Base-by-base conservation (phyloP, 2,113 vertebrate genomes). In the Macaca mulatta region DNA sequence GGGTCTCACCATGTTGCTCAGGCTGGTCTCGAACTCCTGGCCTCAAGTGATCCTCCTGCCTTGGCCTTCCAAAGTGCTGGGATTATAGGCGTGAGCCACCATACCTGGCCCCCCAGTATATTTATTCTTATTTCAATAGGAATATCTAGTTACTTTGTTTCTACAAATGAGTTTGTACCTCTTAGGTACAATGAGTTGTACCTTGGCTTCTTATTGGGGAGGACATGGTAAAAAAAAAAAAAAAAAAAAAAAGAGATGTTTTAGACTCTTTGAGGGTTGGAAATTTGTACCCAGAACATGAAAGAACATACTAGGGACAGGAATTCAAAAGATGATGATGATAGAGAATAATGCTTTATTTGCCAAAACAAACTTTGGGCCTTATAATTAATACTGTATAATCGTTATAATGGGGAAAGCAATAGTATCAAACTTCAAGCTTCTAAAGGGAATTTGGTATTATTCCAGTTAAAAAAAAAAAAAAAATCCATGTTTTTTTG, bases 51-150 rank as follows among this genome's bases (percentile, higher is more conserved):
- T 55, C 18, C 52, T 55, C 52, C 27, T 64, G 5, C 61, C 61
- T 64, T 64, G 61, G 61, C 61, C 12, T 32, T 13, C 30, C 11
- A 30, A 64, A 64, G 61, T 30, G 27, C 61, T 64, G 61, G 27
- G 61, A 64, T 64, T 64, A 64, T 32, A 64, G 61, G 27, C 6
- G 0, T 64, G 12, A 64, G 61, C 12, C 61, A 32, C 27, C 30
- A 30, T 64, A 27, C 61, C 30, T 30, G 27, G 27, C 27, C 61
- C 30, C 12, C 12, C 61, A 64, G 10, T 77, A 13, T n/a, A 38
- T 86, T 14, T 84, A 17, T 70, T 89, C 43, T 78, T 52, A 86
- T 77, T 64, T 92, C 96, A 94, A n/a, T 35, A 67, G 50, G 87
- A 77, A 35, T 77, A 82, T 38, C 69, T 90, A 59, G 43, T 70